A percentile compares a stretch with the other conserved stretches of the same genome.
These are phyloP conservation scores for Callithrix jacchus DNA, from an alignment of 2,113 vertebrate genomes.

Conservation along the genomic window DNA sequence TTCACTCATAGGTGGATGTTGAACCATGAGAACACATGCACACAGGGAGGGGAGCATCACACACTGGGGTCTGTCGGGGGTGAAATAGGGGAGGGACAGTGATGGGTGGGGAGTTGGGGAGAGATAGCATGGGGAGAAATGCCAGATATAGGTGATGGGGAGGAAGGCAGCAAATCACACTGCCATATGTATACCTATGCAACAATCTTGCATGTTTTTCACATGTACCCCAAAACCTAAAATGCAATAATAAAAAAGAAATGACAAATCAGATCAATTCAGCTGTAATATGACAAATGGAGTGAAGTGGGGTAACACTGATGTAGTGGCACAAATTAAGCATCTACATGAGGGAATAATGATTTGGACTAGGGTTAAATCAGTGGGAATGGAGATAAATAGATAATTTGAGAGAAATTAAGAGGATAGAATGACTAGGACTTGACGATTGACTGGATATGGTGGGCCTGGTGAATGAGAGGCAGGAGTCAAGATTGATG, in stretches of 20 bases:
- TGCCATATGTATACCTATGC: too few relatives aligned
- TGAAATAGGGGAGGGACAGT: too few relatives aligned
- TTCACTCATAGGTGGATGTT: too few relatives aligned
- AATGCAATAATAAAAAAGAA: not conserved
- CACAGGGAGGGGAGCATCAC: too few relatives aligned
- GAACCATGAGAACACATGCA: too few relatives aligned
- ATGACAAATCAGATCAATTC: not conserved
- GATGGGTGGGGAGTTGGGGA: too few relatives aligned
- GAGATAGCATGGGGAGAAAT: too few relatives aligned
- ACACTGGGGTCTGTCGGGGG: too few relatives aligned
- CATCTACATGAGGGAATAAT: not conserved
- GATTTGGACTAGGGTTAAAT: not conserved
- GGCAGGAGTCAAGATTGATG: not conserved
- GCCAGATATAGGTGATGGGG: too few relatives aligned
- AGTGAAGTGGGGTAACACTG: not conserved
- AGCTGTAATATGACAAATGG: not conserved
- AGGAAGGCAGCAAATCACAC: too few relatives aligned
- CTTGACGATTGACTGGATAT: not conserved
- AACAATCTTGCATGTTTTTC: too few relatives aligned
- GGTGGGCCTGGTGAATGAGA: not conserved
- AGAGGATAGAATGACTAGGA: not conserved
- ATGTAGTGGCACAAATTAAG: not conserved
- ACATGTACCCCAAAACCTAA: too few relatives aligned
- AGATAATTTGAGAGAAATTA: not conserved
- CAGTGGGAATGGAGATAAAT: not conserved